These are phyloP conservation scores for Candoia aspera DNA, from an alignment of 2,113 vertebrate species.

Conservation along the genomic window DNA sequence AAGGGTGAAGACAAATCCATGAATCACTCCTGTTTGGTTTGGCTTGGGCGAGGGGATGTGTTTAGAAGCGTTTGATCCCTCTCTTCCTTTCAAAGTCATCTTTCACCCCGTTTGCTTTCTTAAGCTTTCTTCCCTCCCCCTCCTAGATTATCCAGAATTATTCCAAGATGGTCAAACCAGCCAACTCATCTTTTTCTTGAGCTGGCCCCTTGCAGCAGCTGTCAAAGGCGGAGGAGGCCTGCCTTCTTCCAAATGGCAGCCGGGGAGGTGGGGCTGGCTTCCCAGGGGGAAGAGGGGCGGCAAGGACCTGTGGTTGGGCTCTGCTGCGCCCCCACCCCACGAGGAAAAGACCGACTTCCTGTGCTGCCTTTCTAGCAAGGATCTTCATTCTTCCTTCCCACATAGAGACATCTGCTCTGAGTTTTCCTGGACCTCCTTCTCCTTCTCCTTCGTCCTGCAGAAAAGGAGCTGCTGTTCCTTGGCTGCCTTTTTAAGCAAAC, in stretches of 20 bases:
- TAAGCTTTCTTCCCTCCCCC: not conserved
- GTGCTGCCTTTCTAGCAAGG: constrained; percentile 35
- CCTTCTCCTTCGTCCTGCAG: not conserved
- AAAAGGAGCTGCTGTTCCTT: fast-evolving
- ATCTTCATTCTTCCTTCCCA: not conserved
- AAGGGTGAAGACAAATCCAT: constrained; percentile 71
- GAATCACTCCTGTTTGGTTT: constrained; percentile 71
- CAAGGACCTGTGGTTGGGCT: constrained; percentile 18
- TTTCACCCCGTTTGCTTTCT: constrained; percentile 47
- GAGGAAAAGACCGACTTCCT: constrained; percentile 31
- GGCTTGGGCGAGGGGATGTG: not conserved
- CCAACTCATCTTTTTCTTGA: constrained; percentile 48
- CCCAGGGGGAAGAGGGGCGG: not conserved
- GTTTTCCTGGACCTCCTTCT: constrained; percentile 40
- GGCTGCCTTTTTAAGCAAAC: not conserved
- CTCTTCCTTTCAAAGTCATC: constrained; percentile 50
- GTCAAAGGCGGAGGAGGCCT: constrained; percentile 58
- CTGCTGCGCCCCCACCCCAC: constrained; percentile 40
- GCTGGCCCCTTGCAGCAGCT: constrained; percentile 58
- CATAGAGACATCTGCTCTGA: constrained; percentile 60
- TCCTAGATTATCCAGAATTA: constrained; percentile 62
- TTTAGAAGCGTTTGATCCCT: constrained; percentile 59
- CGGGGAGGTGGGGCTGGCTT: constrained; percentile 39
- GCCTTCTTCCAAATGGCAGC: constrained; percentile 44
- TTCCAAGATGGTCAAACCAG: constrained; percentile 68